Base-by-base conservation (phyloP, 2,888 invertebrate genomes). In the Platycnemis pennipes region DNA sequence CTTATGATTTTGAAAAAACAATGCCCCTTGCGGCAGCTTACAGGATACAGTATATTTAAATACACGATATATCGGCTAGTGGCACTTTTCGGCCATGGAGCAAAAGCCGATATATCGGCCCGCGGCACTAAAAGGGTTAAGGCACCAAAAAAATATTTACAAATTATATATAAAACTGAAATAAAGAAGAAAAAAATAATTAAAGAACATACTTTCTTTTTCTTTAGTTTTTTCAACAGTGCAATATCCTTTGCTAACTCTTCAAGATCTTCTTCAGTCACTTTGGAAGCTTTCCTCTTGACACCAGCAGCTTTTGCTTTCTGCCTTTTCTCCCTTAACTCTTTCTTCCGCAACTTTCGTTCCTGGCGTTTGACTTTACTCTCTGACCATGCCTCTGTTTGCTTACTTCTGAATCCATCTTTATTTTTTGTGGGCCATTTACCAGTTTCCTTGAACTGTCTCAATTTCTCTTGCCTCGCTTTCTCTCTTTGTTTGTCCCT, bases 201-300 rank as follows among this genome's bases (percentile, higher is more conserved):
- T 46, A 85, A 87, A n/a, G 77, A 77, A 42, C 94, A 77, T 95
- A 97, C 97, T 96, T 99, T 99, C 95, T 98, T 98, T 95, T 98
- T 98, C 96, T 99, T 99, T 0, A 99, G 96, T 95, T 98, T 99
- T 96, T 99, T 99, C 95, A 99, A 97, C 45, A 99, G 97, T 11
- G 98, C 97, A 94, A 98, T 97, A 96, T 99, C 99, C 94, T 97
- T 98, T 13, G 98, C 98, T 91, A 99, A 96, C 96, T 99, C 98
- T 53, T 97, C 97, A 46, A 98, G 96, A 95, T 99, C 98, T 95
- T 98, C 98, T 95, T 98, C 97, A 4, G 97, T 97, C 69, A 98
- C 97, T 95, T 97, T 95, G 96, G 97, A 97, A 95, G 97, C 96
- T 96, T 97, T 97, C 95, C 96, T 96, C 95, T 96, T 96, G 94